phyloP scores from a whole-genome alignment of 1,140 invertebrate species.

The Magallana angulata region DNA sequence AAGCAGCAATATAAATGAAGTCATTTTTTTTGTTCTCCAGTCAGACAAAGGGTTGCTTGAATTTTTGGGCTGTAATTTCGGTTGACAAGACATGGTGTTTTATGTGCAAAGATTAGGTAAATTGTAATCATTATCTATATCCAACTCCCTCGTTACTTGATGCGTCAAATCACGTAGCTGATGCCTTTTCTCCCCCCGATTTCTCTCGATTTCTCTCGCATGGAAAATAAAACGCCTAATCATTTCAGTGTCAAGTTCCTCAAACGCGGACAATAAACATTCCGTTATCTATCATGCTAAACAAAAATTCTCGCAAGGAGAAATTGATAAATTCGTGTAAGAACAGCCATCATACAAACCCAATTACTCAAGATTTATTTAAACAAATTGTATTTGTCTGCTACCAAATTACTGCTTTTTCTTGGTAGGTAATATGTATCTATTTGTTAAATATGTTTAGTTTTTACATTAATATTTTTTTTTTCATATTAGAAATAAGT shows the following conservation, averaged over 20 bases:
- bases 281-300: conserved; percentile 17
- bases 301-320: conserved; percentile 8
- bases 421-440: background rate
- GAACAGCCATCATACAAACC: background rate
- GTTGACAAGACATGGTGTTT: conserved; percentile 8
- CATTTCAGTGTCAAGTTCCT: background rate
- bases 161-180: background rate
- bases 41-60: background rate
- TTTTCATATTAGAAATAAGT: no score
- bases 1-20: conserved; percentile 21
- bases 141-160: background rate
- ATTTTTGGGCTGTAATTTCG: conserved; percentile 21
- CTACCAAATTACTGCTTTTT: background rate
- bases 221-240: background rate
- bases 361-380: conserved; percentile 28
- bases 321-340: conserved; percentile 20
- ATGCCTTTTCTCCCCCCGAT: background rate
- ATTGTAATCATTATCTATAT: background rate
- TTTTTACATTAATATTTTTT: no score
- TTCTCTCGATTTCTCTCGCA: no score
- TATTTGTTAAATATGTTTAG: no score
- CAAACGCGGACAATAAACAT: conserved; percentile 17
- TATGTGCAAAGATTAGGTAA: conserved; percentile 1
- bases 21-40: background rate
- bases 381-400: background rate